Conservation (phyloP, 23 tunicate genomes). For the Botrylloides violaceus region DNA sequence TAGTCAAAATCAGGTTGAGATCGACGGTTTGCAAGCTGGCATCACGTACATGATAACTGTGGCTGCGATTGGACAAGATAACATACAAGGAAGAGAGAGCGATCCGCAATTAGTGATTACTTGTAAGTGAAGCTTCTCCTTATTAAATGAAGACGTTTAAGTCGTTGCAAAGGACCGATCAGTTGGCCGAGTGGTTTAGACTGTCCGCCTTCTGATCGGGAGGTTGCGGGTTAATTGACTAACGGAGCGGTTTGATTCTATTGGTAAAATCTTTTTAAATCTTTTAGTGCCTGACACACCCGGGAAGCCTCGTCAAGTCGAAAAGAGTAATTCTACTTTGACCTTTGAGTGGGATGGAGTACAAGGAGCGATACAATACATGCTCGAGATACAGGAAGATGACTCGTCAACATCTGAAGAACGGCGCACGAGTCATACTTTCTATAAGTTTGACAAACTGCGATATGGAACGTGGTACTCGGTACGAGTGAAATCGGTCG, state of each 20-base stretch:
- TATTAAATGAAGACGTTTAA: no score
- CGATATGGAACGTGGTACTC: conserved; percentile 45
- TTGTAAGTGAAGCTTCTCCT: conserved; percentile 10
- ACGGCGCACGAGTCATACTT: background rate
- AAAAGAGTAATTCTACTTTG: conserved; percentile 3
- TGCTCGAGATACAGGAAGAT: background rate
- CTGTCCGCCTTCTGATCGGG: no score
- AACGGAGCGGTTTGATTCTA: no score
- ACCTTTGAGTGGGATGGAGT: conserved; percentile 20
- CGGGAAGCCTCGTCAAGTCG: background rate
- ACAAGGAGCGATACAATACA: conserved; percentile 15
- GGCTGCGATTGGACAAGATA: background rate
- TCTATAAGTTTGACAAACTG: conserved; percentile 16
- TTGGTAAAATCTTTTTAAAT: no score
- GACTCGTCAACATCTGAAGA: background rate
- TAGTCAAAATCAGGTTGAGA: background rate
- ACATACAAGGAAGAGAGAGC: conserved; percentile 1
- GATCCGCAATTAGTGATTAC: conserved; percentile 19
- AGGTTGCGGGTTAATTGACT: no score
- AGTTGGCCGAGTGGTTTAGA: no score
- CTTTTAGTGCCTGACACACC: conserved; percentile 19
- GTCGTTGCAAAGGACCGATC: no score
- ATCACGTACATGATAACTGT: conserved; percentile 20
- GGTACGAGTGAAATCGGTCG: conserved; percentile 21
- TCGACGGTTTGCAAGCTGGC: conserved; percentile 4